A percentile compares a stretch with the other conserved stretches of the same genome.
Conservation (phyloP, 2,113 vertebrate genomes). For the Pseudonaja textilis region DNA sequence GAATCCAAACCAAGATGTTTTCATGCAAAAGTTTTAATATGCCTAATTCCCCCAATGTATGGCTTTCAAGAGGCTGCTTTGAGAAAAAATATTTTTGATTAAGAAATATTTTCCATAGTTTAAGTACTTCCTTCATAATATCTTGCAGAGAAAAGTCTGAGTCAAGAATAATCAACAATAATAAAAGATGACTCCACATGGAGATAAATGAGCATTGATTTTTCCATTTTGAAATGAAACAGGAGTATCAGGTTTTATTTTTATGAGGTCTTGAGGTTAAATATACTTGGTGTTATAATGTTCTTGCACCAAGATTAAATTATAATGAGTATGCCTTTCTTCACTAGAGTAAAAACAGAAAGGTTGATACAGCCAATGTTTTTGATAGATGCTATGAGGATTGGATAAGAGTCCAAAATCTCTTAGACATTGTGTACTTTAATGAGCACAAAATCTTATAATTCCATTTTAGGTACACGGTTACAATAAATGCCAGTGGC, state of each 20-base stretch:
- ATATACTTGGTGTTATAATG: not conserved
- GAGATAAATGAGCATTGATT: not conserved
- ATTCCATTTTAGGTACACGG: constrained; percentile 40
- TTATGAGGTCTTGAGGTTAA: not conserved
- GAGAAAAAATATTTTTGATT: not conserved
- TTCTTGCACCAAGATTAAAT: not conserved
- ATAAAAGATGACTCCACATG: not conserved
- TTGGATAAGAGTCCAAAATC: constrained; percentile 51
- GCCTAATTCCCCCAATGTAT: not conserved
- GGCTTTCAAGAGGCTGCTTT: not conserved
- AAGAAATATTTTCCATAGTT: not conserved
- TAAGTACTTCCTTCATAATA: not conserved
- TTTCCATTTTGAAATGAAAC: not conserved
- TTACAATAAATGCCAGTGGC: constrained; percentile 46
- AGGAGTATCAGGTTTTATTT: not conserved
- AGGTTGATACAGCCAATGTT: constrained; percentile 1
- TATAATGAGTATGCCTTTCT: not conserved
- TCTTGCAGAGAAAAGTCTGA: not conserved
- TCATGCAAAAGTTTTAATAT: not conserved
- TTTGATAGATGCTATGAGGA: constrained; percentile 31
- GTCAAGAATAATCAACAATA: not conserved
- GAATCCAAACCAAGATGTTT: not conserved
- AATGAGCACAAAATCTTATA: constrained; percentile 48
- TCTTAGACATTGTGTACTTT: constrained; percentile 23
- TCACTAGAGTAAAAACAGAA: not conserved